Base-by-base conservation (phyloP, 2,888 invertebrate genomes). In the Acanthoscelides obtectus region DNA sequence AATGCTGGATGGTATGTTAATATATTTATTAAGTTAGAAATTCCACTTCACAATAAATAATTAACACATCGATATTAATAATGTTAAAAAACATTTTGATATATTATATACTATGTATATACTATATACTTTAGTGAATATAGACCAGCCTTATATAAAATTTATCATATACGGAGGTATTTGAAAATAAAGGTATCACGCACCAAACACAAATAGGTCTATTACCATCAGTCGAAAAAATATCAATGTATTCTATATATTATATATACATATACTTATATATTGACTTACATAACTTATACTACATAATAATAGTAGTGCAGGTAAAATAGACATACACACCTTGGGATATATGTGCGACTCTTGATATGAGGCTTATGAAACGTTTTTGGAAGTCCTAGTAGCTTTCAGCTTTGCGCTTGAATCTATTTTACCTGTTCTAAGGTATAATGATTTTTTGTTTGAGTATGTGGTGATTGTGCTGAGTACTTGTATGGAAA, bases 1-100 rank as follows among this genome's bases (percentile, higher is more conserved):
- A 45, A 12, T 17, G 17, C 17, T 45, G 1, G 17, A 45, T 45
- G 45, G 45, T 45, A 66, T 66, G 66, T 74, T 80, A 79, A 78
- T 77, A 79, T 82, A 79, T 83, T 82, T 82, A 83, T 83, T 84
- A 81, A 81, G 79, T 82, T 84, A 83, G 82, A 84, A 84, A 84
- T 83, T 81, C 80, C 79, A 82, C 81, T 81, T 81, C 79, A 83
- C 81, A 83, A 77, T 75, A 73, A 84, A 80, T 79, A 80, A 81
- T 77, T 80, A 76, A 80, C 80, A 79, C 78, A 81, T 80, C 78
- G 80, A 77, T 75, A 79, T 79, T 79, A 78, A 45, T 78, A 77
- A 81, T 82, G 69, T 79, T 79, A 80, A 80, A 82, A 82, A 83
- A 80, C 80, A 81, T 81, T 45, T 80, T 80, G 79, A 83, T 82